phyloP scores from a whole-genome alignment of 2,113 vertebrate species.

The Rhagologus leucostigma region DNA sequence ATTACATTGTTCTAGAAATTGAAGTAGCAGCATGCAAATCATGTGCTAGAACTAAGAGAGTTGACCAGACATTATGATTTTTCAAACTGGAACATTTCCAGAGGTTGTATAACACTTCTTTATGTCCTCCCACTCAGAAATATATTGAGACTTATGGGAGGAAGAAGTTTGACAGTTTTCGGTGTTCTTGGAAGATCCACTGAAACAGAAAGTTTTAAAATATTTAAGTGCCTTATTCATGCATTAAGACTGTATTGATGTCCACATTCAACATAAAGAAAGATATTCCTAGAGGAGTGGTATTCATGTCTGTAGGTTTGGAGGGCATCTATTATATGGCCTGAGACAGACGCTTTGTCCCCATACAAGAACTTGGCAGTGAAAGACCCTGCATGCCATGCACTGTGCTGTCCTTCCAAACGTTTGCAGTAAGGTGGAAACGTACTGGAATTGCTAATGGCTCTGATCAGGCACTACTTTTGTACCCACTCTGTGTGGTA shows the following conservation, averaged over 20 bases:
- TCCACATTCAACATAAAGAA: neutral
- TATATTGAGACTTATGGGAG: neutral
- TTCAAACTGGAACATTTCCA: slow-evolving; percentile 10
- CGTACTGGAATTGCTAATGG: neutral
- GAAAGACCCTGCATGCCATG: neutral
- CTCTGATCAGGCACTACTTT: accelerated
- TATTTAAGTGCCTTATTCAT: neutral
- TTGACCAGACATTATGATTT: neutral
- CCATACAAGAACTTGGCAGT: neutral
- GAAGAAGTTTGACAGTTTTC: slow-evolving; percentile 24
- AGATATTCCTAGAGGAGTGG: neutral
- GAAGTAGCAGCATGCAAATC: neutral
- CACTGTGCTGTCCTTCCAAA: neutral
- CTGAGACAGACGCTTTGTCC: neutral
- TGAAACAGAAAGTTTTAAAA: neutral
- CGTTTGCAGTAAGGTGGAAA: neutral
- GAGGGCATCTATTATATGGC: neutral
- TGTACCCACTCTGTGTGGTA: neutral
- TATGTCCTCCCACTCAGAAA: neutral
- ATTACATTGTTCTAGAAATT: neutral
- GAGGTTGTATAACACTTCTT: slow-evolving; percentile 9
- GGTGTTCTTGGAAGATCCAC: neutral
- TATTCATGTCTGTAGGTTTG: neutral
- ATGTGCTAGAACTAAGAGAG: neutral
- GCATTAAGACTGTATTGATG: neutral